Evolutionary conservation across 2,888 invertebrate genomes (phyloP).

Genomic region (Limnephilus lunatus): DNA sequence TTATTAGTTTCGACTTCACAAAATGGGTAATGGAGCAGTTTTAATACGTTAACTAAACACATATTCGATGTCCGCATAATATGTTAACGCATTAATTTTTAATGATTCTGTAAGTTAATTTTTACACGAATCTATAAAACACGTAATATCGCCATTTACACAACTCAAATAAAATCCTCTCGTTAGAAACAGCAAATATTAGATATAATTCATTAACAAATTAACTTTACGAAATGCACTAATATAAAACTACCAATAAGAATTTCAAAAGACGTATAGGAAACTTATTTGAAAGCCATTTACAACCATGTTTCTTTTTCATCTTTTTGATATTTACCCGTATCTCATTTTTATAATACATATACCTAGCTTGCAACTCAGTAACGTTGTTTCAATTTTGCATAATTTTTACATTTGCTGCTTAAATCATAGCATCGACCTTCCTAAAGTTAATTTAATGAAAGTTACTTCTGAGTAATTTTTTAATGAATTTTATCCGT

Average conservation of each 20-base stretch:
- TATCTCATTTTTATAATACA: background rate
- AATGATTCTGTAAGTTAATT: no score
- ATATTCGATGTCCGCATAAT: no score
- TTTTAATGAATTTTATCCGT: background rate
- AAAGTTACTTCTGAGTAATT: background rate
- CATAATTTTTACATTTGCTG: background rate
- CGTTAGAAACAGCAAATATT: no score
- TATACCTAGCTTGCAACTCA: no score
- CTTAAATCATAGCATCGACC: background rate
- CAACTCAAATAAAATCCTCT: no score
- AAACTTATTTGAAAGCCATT: background rate
- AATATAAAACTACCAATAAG: no score
- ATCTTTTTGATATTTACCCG: background rate
- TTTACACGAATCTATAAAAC: no score
- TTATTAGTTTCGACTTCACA: background rate
- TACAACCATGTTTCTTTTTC: background rate
- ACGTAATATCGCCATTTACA: no score
- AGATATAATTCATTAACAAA: no score
- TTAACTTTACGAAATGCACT: no score
- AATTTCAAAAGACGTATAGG: background rate
- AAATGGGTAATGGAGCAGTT: background rate
- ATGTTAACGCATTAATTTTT: no score
- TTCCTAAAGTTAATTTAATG: background rate
- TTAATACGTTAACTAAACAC: background rate
- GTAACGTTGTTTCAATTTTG: background rate